A percentile compares a stretch with the other conserved stretches of the same genome.
Evolutionary conservation across 2,888 invertebrate species (phyloP).

Genomic region (Brenthis ino): DNA sequence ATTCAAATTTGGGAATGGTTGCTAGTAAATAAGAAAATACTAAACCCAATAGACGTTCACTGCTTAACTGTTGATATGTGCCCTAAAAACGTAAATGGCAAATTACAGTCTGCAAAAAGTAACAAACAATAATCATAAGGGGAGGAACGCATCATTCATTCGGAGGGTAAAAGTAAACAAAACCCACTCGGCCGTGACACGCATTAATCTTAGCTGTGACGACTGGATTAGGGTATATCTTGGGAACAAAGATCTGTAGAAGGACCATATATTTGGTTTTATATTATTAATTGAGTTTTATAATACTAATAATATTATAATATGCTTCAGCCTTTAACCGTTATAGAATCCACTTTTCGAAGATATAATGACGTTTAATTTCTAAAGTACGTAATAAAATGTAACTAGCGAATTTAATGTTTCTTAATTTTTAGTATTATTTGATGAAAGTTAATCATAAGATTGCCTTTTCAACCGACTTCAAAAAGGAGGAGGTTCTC

Average conservation of each 20-base stretch:
- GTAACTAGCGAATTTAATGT: too few relatives aligned
- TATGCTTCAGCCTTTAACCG: neutral
- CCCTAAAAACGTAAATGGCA: neutral
- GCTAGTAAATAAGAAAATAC: too few relatives aligned
- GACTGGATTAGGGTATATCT: conserved; percentile 38
- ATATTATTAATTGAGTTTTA: neutral
- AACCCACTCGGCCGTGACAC: conserved; percentile 37
- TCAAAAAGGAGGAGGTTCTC: too few relatives aligned
- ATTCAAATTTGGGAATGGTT: too few relatives aligned
- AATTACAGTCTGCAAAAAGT: neutral
- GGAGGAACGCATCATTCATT: conserved; percentile 31
- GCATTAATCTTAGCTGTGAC: conserved; percentile 42
- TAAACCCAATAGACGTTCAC: too few relatives aligned
- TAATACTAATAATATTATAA: too few relatives aligned
- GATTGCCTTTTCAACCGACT: too few relatives aligned
- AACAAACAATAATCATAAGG: conserved; percentile 10
- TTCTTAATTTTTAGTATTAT: too few relatives aligned
- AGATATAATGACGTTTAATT: too few relatives aligned
- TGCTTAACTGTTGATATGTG: neutral
- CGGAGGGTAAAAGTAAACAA: conserved; percentile 36
- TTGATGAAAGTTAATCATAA: too few relatives aligned
- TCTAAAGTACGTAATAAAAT: too few relatives aligned
- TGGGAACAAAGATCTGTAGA: conserved; percentile 12
- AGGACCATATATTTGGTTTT: neutral
- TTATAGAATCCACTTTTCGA: too few relatives aligned